Percentiles rank a stretch among this genome's conserved stretches.
Conservation (phyloP, 2,113 vertebrate genomes). For the Oceanites oceanicus region DNA sequence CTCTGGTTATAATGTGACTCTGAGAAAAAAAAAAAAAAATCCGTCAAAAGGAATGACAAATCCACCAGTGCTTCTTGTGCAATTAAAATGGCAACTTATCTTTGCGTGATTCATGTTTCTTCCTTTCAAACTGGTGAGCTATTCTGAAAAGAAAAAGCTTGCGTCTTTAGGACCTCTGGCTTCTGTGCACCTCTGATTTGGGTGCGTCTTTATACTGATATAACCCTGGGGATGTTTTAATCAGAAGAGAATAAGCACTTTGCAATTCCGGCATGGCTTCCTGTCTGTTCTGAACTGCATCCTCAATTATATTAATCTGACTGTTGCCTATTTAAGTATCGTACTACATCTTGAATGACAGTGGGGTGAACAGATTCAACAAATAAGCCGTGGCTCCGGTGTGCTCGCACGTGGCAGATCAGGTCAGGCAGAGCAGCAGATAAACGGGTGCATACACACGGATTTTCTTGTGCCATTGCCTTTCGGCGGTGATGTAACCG, state of each 20-base stretch:
- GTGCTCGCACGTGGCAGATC: not conserved
- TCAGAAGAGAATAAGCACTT: not conserved
- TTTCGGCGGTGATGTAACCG: not conserved
- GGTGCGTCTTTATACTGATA: not conserved
- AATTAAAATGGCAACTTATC: slow-evolving; percentile 30
- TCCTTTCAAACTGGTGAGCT: not conserved
- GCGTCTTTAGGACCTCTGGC: not conserved
- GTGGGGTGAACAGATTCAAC: slow-evolving; percentile 18
- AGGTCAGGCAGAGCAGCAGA: slow-evolving; percentile 32
- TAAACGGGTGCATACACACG: not conserved
- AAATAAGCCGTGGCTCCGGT: not conserved
- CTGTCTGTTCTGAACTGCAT: not conserved
- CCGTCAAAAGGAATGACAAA: slow-evolving; percentile 34
- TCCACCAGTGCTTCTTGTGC: not conserved
- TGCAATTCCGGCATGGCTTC: not conserved
- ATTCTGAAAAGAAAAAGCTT: not conserved
- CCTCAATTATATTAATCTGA: slow-evolving; percentile 27
- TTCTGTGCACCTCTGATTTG: not conserved
- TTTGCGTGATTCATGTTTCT: not conserved
- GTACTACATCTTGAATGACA: not conserved
- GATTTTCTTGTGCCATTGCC: not conserved
- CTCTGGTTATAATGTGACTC: not conserved
- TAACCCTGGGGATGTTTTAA: not conserved
- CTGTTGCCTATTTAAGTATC: slow-evolving; percentile 23
- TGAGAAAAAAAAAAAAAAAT: not conserved